Evolutionary conservation across 2,888 invertebrate species (phyloP).

Genomic region (Laothoe populi): DNA sequence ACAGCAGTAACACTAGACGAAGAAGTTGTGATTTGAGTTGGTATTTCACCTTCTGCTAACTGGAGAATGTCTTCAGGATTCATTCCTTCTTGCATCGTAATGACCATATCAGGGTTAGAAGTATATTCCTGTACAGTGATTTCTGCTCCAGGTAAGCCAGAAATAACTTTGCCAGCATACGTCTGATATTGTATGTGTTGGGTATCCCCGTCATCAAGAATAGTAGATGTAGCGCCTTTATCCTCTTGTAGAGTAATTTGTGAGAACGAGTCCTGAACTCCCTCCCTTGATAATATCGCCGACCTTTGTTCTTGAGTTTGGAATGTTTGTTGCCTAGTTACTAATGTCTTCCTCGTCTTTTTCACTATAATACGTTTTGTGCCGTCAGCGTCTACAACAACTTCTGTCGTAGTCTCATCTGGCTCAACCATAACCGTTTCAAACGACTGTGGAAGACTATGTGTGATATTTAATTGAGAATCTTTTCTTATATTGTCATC

Average conservation of each 20-base stretch:
- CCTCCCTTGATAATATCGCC: constrained; percentile 81
- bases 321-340: constrained; percentile 87
- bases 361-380: constrained; percentile 91
- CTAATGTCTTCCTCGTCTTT: constrained; percentile 88
- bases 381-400: constrained; percentile 92
- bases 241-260: constrained; percentile 88
- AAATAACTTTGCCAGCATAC: constrained; percentile 86
- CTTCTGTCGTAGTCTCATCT: constrained; percentile 92
- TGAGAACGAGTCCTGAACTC: constrained; percentile 87
- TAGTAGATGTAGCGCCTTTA: constrained; percentile 84
- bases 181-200: constrained; percentile 87
- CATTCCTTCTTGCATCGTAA: constrained; percentile 83
- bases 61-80: constrained; percentile 79
- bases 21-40: constrained; percentile 83
- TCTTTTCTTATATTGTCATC: constrained; percentile 81
- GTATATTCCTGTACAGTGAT: constrained; percentile 87
- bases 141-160: constrained; percentile 86
- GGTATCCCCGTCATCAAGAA: constrained; percentile 85
- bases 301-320: constrained; percentile 86
- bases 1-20: constrained; percentile 91
- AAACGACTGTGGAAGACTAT: constrained; percentile 90
- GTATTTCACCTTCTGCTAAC: constrained; percentile 67
- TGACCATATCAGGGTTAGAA: constrained; percentile 85
- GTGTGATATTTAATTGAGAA: constrained; percentile 89
- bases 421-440: constrained; percentile 93